Evolutionary conservation across 2,888 invertebrate species (phyloP).

Genomic region (Hydriomena furcata): DNA sequence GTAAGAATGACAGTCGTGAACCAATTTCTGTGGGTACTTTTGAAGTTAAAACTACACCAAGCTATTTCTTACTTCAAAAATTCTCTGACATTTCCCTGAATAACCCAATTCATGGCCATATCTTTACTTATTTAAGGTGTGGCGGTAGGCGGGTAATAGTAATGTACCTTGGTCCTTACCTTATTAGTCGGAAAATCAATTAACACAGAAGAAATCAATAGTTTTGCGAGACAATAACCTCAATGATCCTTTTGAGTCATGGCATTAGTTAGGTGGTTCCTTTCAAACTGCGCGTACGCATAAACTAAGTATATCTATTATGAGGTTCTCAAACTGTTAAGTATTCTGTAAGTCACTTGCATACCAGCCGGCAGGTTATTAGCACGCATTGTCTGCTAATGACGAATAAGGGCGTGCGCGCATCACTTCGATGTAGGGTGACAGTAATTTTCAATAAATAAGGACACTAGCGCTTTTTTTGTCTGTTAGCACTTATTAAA

Average conservation of each 20-base stretch:
- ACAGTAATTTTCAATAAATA: slow-evolving; percentile 1
- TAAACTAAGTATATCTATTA: background rate
- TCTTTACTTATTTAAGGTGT: no score
- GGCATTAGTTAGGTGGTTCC: background rate
- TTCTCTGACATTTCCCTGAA: no score
- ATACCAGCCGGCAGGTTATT: slow-evolving; percentile 66
- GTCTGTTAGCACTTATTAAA: no score
- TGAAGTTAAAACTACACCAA: no score
- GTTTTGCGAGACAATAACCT: slow-evolving; percentile 6
- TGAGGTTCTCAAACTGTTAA: slow-evolving; percentile 6
- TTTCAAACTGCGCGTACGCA: background rate
- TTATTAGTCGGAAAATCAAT: no score
- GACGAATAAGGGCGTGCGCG: slow-evolving; percentile 21
- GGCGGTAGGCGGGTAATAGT: no score
- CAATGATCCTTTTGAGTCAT: slow-evolving; percentile 6
- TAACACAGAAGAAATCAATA: background rate
- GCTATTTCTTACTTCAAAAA: no score
- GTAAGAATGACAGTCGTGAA: no score
- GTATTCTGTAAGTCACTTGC: slow-evolving; percentile 33
- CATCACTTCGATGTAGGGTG: slow-evolving; percentile 12
- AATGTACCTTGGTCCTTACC: no score
- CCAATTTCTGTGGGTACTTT: no score
- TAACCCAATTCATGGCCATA: no score
- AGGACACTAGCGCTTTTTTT: background rate
- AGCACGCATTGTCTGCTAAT: slow-evolving; percentile 67